phyloP scores from a whole-genome alignment of 2,797 vertebrate genomes.

The Atherinosoma microstoma region DNA sequence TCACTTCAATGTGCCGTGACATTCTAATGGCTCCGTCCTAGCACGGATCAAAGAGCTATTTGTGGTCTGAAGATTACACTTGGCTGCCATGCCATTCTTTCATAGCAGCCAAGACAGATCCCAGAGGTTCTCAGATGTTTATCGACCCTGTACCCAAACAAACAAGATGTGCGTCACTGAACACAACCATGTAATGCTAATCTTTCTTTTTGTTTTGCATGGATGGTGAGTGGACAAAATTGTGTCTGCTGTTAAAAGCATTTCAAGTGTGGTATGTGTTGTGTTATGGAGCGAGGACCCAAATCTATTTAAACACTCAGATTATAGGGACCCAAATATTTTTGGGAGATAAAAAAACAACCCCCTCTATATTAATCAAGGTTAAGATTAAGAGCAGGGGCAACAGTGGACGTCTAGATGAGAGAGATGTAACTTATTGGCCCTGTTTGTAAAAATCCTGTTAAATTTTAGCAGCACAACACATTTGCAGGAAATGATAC shows the following conservation, averaged over 20 bases:
- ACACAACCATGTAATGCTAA: slow-evolving; percentile 54
- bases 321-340: neutral
- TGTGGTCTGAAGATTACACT: slow-evolving; percentile 75
- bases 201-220: slow-evolving; percentile 35
- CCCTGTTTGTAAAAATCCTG: slow-evolving; percentile 16
- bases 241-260: slow-evolving; percentile 22
- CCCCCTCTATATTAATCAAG: no score
- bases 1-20: slow-evolving; percentile 76
- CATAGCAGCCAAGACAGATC: slow-evolving; percentile 64
- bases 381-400: no score
- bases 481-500: slow-evolving; percentile 58
- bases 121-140: slow-evolving; percentile 66
- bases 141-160: slow-evolving; percentile 73
- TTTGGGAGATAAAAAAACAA: no score
- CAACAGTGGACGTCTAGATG: neutral
- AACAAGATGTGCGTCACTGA: slow-evolving; percentile 73
- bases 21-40: slow-evolving; percentile 69
- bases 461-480: slow-evolving; percentile 31
- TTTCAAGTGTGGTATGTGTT: slow-evolving; percentile 22
- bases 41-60: slow-evolving; percentile 73
- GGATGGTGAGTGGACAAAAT: slow-evolving; percentile 25
- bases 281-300: neutral
- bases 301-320: neutral
- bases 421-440: slow-evolving; percentile 22
- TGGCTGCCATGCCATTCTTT: slow-evolving; percentile 65